Evolutionary conservation across 2,113 vertebrate genomes (phyloP).

Genomic region (Bothrops jararaca): DNA sequence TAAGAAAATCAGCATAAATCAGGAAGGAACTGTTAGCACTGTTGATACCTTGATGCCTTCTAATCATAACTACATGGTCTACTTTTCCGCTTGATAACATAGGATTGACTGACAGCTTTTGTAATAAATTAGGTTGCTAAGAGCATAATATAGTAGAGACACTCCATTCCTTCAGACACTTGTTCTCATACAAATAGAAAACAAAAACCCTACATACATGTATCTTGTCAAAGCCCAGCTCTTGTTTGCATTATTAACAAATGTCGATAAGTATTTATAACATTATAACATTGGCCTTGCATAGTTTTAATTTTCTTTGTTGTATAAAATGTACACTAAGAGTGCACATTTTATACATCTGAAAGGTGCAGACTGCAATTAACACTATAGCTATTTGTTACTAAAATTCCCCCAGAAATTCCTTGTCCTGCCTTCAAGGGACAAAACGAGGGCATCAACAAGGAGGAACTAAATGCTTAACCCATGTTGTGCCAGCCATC

Average conservation of each 20-base stretch:
- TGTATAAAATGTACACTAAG: not conserved
- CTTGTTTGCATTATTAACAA: not conserved
- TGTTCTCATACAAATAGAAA: not conserved
- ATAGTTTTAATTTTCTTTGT: constrained; percentile 46
- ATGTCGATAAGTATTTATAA: constrained; percentile 19
- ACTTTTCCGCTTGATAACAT: constrained; percentile 6
- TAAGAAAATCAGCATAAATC: not conserved
- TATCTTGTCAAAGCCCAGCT: not conserved
- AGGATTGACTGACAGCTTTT: constrained; percentile 25
- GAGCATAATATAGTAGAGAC: not conserved
- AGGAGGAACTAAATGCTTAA: not conserved
- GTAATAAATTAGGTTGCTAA: constrained; percentile 8
- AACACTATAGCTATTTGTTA: not conserved
- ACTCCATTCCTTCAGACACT: not conserved
- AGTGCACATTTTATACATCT: not conserved
- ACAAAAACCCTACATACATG: not conserved
- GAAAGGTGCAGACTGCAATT: not conserved
- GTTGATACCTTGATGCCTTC: constrained; percentile 18
- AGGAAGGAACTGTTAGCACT: not conserved
- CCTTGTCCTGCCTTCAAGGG: not conserved
- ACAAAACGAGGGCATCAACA: not conserved
- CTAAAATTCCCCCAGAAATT: not conserved
- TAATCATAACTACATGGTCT: not conserved
- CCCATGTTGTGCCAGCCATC: not conserved
- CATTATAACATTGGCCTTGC: not conserved